phyloP scores from a whole-genome alignment of 2,888 invertebrate genomes.

The Scelioninae gen. 2 region DNA sequence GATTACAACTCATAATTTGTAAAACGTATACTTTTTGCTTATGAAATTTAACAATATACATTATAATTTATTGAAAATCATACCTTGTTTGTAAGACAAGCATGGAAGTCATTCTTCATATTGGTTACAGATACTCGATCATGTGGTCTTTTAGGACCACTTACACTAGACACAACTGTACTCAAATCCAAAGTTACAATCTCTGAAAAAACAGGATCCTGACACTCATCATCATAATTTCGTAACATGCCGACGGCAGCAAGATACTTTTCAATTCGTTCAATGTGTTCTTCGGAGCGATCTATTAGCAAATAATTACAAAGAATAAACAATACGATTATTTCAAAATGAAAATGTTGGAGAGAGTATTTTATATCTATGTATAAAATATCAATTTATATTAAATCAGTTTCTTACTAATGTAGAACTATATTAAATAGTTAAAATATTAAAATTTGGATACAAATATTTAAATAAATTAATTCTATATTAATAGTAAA shows the following conservation, averaged over 20 bases:
- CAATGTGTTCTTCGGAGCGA: constrained; percentile 85
- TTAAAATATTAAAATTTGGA: too few relatives aligned
- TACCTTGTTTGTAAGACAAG: constrained; percentile 92
- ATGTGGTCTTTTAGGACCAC: constrained; percentile 98
- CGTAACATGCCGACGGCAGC: constrained; percentile 88
- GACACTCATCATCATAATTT: constrained; percentile 83
- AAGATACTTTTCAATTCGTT: constrained; percentile 88
- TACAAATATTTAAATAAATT: too few relatives aligned
- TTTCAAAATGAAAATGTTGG: not conserved
- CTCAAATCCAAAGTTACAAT: constrained; percentile 89
- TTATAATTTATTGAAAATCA: not conserved
- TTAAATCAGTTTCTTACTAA: too few relatives aligned
- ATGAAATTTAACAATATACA: too few relatives aligned
- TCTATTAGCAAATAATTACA: constrained; percentile 77
- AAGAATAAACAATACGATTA: not conserved
- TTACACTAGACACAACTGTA: constrained; percentile 94
- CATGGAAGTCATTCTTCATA: constrained; percentile 92
- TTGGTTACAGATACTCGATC: constrained; percentile 93
- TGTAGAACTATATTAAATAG: too few relatives aligned
- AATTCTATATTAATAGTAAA: too few relatives aligned
- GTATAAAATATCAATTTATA: too few relatives aligned
- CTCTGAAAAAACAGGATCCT: constrained; percentile 92
- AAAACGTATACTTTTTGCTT: too few relatives aligned
- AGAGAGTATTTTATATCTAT: not conserved
- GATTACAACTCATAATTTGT: too few relatives aligned